phyloP scores from a whole-genome alignment of 2,888 invertebrate genomes.

The Drosophila prostipennis region DNA sequence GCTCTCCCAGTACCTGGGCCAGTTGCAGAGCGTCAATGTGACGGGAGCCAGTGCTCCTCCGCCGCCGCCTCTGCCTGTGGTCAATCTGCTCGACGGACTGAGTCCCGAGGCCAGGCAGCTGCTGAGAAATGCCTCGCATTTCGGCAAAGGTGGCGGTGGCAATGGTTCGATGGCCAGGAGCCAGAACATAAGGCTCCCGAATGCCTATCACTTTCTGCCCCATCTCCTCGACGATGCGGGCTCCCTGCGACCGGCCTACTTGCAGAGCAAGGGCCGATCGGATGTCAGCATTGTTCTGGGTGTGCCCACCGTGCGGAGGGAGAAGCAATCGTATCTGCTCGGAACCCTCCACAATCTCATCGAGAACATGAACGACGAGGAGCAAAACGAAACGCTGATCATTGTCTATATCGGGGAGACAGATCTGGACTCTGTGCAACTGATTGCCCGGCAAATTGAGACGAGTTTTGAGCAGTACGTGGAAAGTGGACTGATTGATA shows the following conservation, averaged over 20 bases:
- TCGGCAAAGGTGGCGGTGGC: slow-evolving; percentile 14
- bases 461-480: slow-evolving; percentile 90
- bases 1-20: slow-evolving; percentile 88
- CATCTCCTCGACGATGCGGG: slow-evolving; percentile 92
- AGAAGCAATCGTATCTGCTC: slow-evolving; percentile 94
- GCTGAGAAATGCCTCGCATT: slow-evolving; percentile 85
- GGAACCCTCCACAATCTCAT: slow-evolving; percentile 93
- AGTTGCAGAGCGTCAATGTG: slow-evolving; percentile 74
- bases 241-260: slow-evolving; percentile 91
- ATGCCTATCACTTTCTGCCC: slow-evolving; percentile 93
- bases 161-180: slow-evolving; percentile 82
- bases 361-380: slow-evolving; percentile 89
- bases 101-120: slow-evolving; percentile 84
- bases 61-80: slow-evolving; percentile 40
- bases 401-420: slow-evolving; percentile 95
- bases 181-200: slow-evolving; percentile 88
- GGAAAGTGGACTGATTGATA: slow-evolving; percentile 93
- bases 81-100: slow-evolving; percentile 82
- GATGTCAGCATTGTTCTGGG: slow-evolving; percentile 93
- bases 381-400: slow-evolving; percentile 91
- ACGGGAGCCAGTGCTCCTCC: slow-evolving; percentile 47
- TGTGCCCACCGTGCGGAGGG: slow-evolving; percentile 94
- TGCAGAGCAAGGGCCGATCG: slow-evolving; percentile 89
- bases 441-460: slow-evolving; percentile 91
- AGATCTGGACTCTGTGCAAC: slow-evolving; percentile 90